phyloP scores from a whole-genome alignment of 2,888 invertebrate genomes.

The Lasioglossum oenotherae region DNA sequence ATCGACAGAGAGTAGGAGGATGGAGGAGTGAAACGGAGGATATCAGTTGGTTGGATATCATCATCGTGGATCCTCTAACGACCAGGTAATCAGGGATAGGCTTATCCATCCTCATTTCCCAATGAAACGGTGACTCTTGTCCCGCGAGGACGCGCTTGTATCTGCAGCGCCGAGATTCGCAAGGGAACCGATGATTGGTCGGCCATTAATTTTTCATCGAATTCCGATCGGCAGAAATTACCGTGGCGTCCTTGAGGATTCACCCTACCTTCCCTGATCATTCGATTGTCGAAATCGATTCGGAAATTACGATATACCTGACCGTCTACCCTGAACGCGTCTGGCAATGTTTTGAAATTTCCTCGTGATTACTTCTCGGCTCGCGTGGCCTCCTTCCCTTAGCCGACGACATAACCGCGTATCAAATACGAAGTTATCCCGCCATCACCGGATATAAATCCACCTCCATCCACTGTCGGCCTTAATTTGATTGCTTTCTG shows the following conservation, averaged over 20 bases:
- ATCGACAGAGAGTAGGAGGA: conserved; percentile 18
- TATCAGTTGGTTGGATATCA: conserved; percentile 51
- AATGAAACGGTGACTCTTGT: conserved; percentile 60
- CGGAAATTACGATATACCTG: conserved; percentile 77
- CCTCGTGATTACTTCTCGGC: conserved; percentile 70
- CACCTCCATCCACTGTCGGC: conserved; percentile 5
- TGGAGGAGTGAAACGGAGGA: conserved; percentile 11
- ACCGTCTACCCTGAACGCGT: conserved; percentile 50
- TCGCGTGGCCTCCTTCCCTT: conserved; percentile 26
- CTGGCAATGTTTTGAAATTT: conserved; percentile 77
- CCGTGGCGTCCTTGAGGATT: conserved; percentile 25
- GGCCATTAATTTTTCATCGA: conserved; percentile 79
- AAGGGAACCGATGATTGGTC: conserved; percentile 18
- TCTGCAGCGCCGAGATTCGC: conserved; percentile 12
- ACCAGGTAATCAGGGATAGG: conserved; percentile 69
- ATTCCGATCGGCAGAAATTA: conserved; percentile 68
- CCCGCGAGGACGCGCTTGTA: conserved; percentile 28
- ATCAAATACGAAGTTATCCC: conserved; percentile 43
- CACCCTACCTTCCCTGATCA: conserved; percentile 76
- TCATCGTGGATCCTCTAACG: conserved; percentile 69
- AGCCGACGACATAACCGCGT: conserved; percentile 8
- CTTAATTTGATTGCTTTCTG: conserved; percentile 52
- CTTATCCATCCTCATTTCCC: conserved; percentile 78
- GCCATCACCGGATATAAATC: conserved; percentile 42
- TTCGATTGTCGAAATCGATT: conserved; percentile 82